Conservation (phyloP, 2,888 invertebrate genomes). For the Heliothis peltigera region DNA sequence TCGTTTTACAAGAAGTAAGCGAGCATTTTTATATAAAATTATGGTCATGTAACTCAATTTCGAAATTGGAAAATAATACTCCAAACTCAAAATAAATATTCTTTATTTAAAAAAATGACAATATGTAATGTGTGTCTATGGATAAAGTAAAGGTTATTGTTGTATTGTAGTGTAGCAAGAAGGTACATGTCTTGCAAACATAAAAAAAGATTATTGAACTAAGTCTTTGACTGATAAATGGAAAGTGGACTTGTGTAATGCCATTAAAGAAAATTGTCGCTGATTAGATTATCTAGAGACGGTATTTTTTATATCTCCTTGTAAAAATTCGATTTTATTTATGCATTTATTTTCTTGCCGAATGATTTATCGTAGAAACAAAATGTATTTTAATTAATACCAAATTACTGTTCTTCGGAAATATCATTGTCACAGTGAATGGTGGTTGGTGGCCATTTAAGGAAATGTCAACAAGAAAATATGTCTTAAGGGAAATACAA, state of each 20-base stretch:
- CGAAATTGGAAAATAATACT: no score
- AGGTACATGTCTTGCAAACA: not conserved
- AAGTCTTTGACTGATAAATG: constrained; percentile 1
- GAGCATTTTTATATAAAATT: not conserved
- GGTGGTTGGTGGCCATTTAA: constrained; percentile 5
- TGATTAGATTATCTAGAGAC: not conserved
- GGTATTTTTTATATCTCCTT: not conserved
- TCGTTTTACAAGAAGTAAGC: no score
- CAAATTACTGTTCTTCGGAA: constrained; percentile 1
- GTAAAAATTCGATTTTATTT: not conserved
- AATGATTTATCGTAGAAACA: not conserved
- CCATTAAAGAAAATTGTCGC: not conserved
- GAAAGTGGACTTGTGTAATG: not conserved
- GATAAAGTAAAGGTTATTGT: no score
- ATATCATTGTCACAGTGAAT: not conserved
- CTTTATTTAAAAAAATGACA: no score
- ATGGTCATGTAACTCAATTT: not conserved
- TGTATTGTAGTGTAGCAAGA: no score
- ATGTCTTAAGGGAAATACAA: constrained; percentile 35
- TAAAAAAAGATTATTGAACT: not conserved
- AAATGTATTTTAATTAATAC: not conserved
- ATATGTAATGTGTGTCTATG: no score
- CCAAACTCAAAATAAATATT: no score
- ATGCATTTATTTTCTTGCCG: not conserved
- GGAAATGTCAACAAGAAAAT: constrained; percentile 8